Percentiles rank a stretch among this genome's conserved stretches.
These are phyloP conservation scores for Melanerpes formicivorus DNA, from an alignment of 2,113 vertebrate species.

Conservation along the genomic window DNA sequence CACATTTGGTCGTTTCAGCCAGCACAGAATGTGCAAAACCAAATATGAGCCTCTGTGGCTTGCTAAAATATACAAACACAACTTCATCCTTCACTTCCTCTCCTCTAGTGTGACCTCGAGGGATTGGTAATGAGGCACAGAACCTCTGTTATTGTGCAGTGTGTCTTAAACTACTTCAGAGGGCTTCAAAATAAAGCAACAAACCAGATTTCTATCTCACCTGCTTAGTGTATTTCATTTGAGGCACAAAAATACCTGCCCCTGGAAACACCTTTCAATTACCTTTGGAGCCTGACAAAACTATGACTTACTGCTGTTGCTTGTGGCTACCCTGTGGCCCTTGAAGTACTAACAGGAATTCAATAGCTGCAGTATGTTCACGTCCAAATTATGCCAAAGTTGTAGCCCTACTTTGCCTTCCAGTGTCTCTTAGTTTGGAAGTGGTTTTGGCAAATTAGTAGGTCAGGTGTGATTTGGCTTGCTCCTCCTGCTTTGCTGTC, in stretches of 20 bases:
- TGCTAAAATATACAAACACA: slow-evolving; percentile 1
- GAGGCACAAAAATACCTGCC: slow-evolving; percentile 43
- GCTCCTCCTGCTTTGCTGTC: slow-evolving; percentile 37
- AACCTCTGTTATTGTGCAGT: slow-evolving; percentile 23
- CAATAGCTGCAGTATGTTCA: not conserved
- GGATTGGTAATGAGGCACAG: slow-evolving; percentile 44
- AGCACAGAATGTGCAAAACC: slow-evolving; percentile 41
- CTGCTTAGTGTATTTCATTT: slow-evolving; percentile 42
- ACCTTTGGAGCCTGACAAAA: slow-evolving; percentile 23
- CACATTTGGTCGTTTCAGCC: slow-evolving; percentile 75
- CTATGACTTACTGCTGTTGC: not conserved
- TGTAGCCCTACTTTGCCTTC: slow-evolving; percentile 23
- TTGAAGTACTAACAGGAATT: slow-evolving; percentile 2
- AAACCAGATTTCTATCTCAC: slow-evolving; percentile 21
- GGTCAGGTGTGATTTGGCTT: slow-evolving; percentile 14
- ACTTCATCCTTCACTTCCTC: not conserved
- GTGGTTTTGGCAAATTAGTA: not conserved
- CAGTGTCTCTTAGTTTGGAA: not conserved
- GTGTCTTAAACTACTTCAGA: slow-evolving; percentile 47
- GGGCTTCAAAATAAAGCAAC: slow-evolving; percentile 59
- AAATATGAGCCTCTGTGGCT: slow-evolving; percentile 22
- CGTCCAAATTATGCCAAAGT: not conserved
- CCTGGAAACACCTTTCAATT: slow-evolving; percentile 58
- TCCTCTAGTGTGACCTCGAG: slow-evolving; percentile 18
- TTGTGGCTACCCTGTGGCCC: not conserved